Conservation (phyloP, 2,888 invertebrate genomes). For the Drosophila greeni region DNA sequence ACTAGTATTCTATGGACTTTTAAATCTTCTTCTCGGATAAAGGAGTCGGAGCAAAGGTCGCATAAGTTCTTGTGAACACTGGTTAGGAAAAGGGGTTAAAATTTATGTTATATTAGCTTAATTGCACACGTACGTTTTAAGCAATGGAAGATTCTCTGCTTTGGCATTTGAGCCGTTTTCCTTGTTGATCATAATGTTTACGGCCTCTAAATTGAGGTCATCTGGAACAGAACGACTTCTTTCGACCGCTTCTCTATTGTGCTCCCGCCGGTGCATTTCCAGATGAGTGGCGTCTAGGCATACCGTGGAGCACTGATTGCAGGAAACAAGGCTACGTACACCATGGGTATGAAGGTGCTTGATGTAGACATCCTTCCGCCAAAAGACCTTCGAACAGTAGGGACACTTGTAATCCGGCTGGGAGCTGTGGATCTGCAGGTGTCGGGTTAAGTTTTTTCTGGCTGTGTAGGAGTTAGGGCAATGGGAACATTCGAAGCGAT, state of each 20-base stretch:
- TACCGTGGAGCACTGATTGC: background rate
- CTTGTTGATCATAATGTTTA: background rate
- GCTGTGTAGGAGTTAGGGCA: background rate
- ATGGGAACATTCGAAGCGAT: slow-evolving; percentile 2
- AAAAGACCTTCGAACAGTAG: slow-evolving; percentile 1
- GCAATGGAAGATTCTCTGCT: background rate
- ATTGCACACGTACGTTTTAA: background rate
- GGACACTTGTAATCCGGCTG: slow-evolving; percentile 5
- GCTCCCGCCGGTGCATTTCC: background rate
- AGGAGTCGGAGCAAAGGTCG: background rate
- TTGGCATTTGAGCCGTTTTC: too few relatives aligned
- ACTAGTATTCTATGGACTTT: background rate
- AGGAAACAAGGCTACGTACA: background rate
- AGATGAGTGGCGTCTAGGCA: background rate
- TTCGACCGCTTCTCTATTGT: background rate
- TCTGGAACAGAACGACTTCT: background rate
- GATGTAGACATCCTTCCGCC: background rate
- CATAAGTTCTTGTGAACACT: background rate
- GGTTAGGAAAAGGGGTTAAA: background rate
- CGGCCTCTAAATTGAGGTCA: background rate
- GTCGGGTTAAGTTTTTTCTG: background rate
- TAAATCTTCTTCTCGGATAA: background rate
- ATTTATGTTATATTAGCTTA: background rate
- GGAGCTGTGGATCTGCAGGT: background rate
- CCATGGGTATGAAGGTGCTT: background rate